Conservation (phyloP, 2,888 invertebrate species). For the Nezara viridula region DNA sequence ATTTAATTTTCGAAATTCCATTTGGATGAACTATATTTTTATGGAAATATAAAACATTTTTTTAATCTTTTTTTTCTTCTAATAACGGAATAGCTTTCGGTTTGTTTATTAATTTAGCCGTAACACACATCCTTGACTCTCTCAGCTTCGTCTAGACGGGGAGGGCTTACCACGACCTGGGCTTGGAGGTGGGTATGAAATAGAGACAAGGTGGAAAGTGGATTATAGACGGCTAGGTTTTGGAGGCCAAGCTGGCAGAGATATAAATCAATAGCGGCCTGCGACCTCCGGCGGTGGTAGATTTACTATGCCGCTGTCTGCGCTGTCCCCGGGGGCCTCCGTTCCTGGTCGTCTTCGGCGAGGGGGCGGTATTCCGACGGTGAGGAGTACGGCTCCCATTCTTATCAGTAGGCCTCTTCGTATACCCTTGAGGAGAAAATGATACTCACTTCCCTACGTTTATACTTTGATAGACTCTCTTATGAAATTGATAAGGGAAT, state of each 20-base stretch:
- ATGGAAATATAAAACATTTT: neutral
- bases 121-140: neutral
- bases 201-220: slow-evolving; percentile 47
- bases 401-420: neutral
- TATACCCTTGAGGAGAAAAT: neutral
- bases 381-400: neutral
- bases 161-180: neutral
- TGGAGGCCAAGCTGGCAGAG: slow-evolving; percentile 42
- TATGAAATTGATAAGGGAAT: too few species aligned
- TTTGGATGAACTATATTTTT: too few species aligned
- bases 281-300: slow-evolving; percentile 31
- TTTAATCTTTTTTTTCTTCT: neutral
- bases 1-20: too few species aligned
- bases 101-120: neutral
- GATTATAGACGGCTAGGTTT: slow-evolving; percentile 48
- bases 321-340: slow-evolving; percentile 28
- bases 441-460: neutral
- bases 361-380: neutral
- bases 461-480: too few species aligned
- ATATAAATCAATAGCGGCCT: slow-evolving; percentile 51
- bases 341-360: slow-evolving; percentile 14
- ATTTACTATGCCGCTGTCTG: slow-evolving; percentile 38
- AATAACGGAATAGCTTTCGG: too few species aligned
- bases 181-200: neutral
- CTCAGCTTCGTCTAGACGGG: neutral